These are phyloP conservation scores for Phenganax subtilis DNA, from an alignment of 92 coral and sea anemone genomes.

Conservation along the genomic window DNA sequence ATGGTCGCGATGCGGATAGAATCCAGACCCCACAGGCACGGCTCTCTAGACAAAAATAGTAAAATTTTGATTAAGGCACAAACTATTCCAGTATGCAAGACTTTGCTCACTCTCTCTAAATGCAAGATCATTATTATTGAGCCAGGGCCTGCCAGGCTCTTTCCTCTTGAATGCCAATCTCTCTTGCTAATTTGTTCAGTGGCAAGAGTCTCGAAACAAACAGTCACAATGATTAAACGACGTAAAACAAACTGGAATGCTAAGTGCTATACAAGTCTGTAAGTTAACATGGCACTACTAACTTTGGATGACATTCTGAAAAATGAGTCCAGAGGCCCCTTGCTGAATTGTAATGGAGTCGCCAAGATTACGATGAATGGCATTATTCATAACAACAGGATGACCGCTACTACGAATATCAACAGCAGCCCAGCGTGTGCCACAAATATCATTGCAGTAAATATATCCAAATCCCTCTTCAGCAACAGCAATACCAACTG, in stretches of 20 bases:
- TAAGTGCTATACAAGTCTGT: too few relatives aligned
- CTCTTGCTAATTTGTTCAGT: too few relatives aligned
- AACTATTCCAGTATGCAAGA: background rate
- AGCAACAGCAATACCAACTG: conserved; percentile 96
- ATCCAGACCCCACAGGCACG: conserved; percentile 98
- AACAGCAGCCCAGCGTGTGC: conserved; percentile 98
- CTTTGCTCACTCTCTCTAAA: too few relatives aligned
- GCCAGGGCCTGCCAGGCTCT: too few relatives aligned
- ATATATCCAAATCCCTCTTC: conserved; percentile 94
- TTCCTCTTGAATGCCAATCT: too few relatives aligned
- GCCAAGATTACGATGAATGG: conserved; percentile 85
- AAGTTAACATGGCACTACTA: background rate
- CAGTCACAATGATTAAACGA: background rate
- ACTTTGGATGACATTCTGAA: conserved; percentile 92
- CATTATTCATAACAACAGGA: conserved; percentile 76
- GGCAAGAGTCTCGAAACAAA: too few relatives aligned
- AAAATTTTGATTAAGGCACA: background rate
- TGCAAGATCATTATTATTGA: too few relatives aligned
- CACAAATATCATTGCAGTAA: conserved; percentile 82
- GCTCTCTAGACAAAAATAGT: conserved; percentile 53
- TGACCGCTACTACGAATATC: conserved; percentile 95
- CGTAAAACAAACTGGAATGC: background rate
- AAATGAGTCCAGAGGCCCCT: conserved; percentile 80
- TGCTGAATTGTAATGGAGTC: conserved; percentile 90
- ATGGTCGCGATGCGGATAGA: conserved; percentile 79